Evolutionary conservation across 92 coral and sea anemone species (phyloP), one percentile per base, ranked within the genome.

Genomic region (Virgularia gustaviana): DNA sequence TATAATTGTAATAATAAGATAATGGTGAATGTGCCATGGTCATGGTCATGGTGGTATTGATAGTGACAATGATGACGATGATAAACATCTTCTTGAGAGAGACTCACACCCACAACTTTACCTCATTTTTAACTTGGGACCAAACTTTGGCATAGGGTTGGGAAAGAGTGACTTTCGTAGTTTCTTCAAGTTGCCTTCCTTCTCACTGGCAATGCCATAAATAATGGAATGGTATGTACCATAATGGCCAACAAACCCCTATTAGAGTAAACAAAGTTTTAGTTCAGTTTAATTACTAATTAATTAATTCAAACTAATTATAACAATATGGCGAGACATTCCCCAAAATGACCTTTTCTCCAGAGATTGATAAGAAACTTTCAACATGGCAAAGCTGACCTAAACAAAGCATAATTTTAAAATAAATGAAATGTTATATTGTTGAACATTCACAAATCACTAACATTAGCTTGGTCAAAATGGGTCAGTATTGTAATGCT

Each of bases 141-240:
- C 98, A 84, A 89, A 85, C 55, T 66, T 89, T 19, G 98, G 98
- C 92, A 92, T 65, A 9, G 89, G 90, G 28, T 73, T 85, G 61
- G 98, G 92, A 56, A 86, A 92, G 43, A 92, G 68, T 65, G 85
- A 63, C 12, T 77, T 68, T 47, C 98, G 59, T 25, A 92, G 71
- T 38, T 77, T 89, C 77, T 86, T 82, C 31, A 92, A 81, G 33
- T 89, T 89, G 27, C 98, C 98, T 72, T 89, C 92, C 41, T 83
- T 81, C 65, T 81, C 84, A 57, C 96, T 89, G 38, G 98, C 98
- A 64, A 92, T 65, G 39, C 98, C 98, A 75, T 92, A 76, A 37
- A 92, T 89, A 65, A 89, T 84, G 4, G 98, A 92, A n/a, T 89
- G 96, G 49, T 92, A 92, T 0, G 98, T 92, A 19, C 98, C 98